A percentile compares a stretch with the other conserved stretches of the same genome.
phyloP scores from a whole-genome alignment of 2,797 vertebrate species.

The Pantherophis alleghaniensis region DNA sequence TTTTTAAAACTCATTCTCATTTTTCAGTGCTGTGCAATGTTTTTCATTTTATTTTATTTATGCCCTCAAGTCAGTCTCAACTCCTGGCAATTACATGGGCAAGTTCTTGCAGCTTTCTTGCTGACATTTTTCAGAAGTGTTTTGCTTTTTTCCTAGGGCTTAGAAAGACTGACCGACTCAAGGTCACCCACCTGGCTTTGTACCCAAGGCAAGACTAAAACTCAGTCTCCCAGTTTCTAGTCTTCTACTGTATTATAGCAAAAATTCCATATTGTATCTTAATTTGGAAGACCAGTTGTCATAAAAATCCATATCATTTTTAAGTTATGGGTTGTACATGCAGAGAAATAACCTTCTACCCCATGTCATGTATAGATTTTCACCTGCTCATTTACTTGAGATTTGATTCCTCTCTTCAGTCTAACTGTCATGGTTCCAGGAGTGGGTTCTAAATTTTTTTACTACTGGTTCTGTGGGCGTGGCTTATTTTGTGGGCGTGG shows the following conservation, averaged over 20 bases:
- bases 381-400: background rate
- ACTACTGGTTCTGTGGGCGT: too few species aligned
- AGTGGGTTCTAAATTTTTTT: too few species aligned
- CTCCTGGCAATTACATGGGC: too few species aligned
- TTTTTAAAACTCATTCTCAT: background rate
- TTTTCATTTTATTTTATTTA: background rate
- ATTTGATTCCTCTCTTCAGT: background rate
- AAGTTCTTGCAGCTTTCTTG: too few species aligned
- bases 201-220: too few species aligned
- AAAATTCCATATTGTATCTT: background rate
- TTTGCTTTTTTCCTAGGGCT: too few species aligned
- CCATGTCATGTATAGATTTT: background rate
- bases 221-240: too few species aligned
- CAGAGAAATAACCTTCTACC: background rate
- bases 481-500: too few species aligned
- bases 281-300: background rate
- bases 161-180: too few species aligned
- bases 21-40: background rate
- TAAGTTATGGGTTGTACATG: background rate
- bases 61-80: too few species aligned
- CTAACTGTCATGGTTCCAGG: background rate
- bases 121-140: too few species aligned
- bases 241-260: background rate
- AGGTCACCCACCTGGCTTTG: too few species aligned
- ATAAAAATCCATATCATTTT: background rate